Conservation (phyloP, 2,797 vertebrate genomes). For the Hypotaenidia okinawae region DNA sequence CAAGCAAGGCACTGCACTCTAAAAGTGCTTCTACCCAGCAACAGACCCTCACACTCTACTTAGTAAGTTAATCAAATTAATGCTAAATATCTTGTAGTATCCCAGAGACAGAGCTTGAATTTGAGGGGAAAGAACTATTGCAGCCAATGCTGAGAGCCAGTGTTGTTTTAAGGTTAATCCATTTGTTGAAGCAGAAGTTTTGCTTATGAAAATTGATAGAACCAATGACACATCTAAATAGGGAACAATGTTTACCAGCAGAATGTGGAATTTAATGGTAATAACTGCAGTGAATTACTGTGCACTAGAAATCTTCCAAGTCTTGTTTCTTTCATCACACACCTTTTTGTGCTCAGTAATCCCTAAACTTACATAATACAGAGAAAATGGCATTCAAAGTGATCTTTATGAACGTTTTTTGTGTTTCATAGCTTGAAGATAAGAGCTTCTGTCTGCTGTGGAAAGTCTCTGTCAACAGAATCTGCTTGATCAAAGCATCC, state of each 20-base stretch:
- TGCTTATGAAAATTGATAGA: conserved; percentile 38
- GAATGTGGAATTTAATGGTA: conserved; percentile 58
- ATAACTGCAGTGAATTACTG: conserved; percentile 52
- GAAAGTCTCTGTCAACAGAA: conserved; percentile 74
- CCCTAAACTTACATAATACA: conserved; percentile 71
- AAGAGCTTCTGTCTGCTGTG: conserved; percentile 73
- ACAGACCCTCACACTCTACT: background rate
- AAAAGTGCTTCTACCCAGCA: background rate
- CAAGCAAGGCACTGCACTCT: background rate
- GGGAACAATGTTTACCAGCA: conserved; percentile 35
- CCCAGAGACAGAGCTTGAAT: background rate
- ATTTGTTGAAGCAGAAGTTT: conserved; percentile 24
- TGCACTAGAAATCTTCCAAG: conserved; percentile 40
- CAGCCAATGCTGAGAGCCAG: background rate
- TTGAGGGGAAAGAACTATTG: background rate
- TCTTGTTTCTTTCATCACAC: conserved; percentile 64
- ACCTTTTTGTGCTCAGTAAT: conserved; percentile 73
- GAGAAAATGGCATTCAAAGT: conserved; percentile 73
- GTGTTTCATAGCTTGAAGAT: conserved; percentile 75
- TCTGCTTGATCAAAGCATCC: conserved; percentile 76
- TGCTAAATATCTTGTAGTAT: background rate
- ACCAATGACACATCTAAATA: conserved; percentile 16
- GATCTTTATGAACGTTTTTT: conserved; percentile 72
- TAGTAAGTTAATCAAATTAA: background rate
- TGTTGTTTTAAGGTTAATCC: conserved; percentile 39